Evolutionary conservation across 2,888 invertebrate species (phyloP).

Genomic region (Agriopis marginaria): DNA sequence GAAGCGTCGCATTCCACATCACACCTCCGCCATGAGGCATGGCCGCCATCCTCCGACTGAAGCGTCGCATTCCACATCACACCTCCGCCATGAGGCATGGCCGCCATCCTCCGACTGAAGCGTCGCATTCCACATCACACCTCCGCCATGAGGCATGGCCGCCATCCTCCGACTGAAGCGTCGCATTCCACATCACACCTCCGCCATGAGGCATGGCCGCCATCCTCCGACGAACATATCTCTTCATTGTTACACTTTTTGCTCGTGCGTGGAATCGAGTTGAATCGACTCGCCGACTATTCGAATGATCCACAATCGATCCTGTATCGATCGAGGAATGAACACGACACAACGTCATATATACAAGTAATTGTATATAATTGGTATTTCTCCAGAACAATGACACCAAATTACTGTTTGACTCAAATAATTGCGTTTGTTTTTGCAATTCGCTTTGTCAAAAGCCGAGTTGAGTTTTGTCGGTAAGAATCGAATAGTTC

Average conservation of each 20-base stretch:
- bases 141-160: too few species aligned
- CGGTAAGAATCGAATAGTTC: constrained; percentile 61
- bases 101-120: too few species aligned
- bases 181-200: constrained; percentile 38
- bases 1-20: too few species aligned
- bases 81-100: too few species aligned
- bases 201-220: constrained; percentile 28
- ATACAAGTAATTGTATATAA: constrained; percentile 86
- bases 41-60: too few species aligned
- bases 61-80: too few species aligned
- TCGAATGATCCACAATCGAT: constrained; percentile 74
- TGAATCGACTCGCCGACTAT: constrained; percentile 64
- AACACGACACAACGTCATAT: constrained; percentile 79
- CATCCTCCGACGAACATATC: constrained; percentile 54
- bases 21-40: too few species aligned
- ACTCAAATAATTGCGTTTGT: constrained; percentile 81
- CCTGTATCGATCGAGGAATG: constrained; percentile 80
- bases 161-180: constrained; percentile 20
- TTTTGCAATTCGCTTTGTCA: constrained; percentile 76
- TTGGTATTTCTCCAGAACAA: constrained; percentile 85
- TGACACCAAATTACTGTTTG: constrained; percentile 83
- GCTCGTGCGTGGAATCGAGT: constrained; percentile 43
- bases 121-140: too few species aligned
- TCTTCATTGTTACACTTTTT: constrained; percentile 79
- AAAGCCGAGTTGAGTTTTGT: constrained; percentile 69